Evolutionary conservation across 2,888 invertebrate genomes (phyloP), one percentile per base, ranked within the genome.

Genomic region (Melanophora roralis): DNA sequence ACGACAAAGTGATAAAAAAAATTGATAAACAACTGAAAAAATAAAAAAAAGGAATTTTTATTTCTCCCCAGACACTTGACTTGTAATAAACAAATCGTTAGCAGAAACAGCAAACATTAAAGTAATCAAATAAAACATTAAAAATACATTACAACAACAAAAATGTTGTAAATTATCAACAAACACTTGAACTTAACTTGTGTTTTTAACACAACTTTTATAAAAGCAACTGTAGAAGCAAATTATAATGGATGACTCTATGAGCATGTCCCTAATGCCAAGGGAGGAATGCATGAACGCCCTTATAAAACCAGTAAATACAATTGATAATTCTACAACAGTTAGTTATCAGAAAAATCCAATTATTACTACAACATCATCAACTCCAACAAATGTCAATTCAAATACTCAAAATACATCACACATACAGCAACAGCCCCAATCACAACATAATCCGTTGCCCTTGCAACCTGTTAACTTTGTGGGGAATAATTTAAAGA

Each of bases 401-500:
- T 82, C 80, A 59, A 85, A 83, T 75, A 82, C 79, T 69, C 85
- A 85, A 73, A 84, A 81, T 51, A 71, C 80, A 57, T 38, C 83
- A 68, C 38, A 81, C 62, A 78, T 80, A 49, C 80, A 82, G 71
- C 82, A 83, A 23, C 69, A 71, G n/a, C 75, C 80, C n/a, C 76
- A 47, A 32, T 74, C 51, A 23, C 78, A 73, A 82, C 77, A 79
- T 69, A 82, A 82, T 80, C 82, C 68, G 65, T 77, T 78, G 59
- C 81, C 75, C 79, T 36, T 84, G 78, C 62, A 83, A 79, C 79
- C 84, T 11, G 83, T 84, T 27, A 84, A 85, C 71, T 84, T 86
- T 64, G 84, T 87, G 68, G 86, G 86, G 60, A 87, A 86, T 79
- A 84, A 85, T 79, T 78, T 86, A 14, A 87, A 86, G 74, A 86